These are phyloP conservation scores for Phoebastria nigripes DNA, from an alignment of 2,797 vertebrate species.

Conservation along the genomic window DNA sequence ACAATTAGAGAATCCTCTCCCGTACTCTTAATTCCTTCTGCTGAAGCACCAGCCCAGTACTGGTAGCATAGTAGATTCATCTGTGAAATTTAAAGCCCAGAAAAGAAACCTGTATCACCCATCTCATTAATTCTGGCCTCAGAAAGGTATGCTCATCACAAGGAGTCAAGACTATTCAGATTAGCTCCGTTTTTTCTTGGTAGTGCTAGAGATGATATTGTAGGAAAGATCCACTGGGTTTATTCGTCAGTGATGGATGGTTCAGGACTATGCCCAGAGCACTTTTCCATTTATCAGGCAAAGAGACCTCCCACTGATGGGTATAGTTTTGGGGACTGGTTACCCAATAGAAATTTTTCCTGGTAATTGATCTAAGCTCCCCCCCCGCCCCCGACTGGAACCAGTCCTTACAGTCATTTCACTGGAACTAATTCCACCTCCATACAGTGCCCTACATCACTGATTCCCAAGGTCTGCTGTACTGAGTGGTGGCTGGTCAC, in stretches of 20 bases:
- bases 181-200: conserved; percentile 36
- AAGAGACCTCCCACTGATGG: conserved; percentile 3
- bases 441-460: background rate
- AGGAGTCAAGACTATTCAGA: background rate
- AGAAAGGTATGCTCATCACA: background rate
- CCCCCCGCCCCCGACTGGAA: background rate
- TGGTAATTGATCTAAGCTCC: conserved; percentile 32
- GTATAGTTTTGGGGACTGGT: conserved; percentile 16
- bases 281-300: conserved; percentile 33
- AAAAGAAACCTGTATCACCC: background rate
- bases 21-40: background rate
- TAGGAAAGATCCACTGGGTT: conserved; percentile 11
- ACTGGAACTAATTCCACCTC: conserved; percentile 26
- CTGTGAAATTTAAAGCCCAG: background rate
- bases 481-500: conserved; percentile 7
- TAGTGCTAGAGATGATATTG: background rate
- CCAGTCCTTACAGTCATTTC: background rate
- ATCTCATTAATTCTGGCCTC: conserved; percentile 41
- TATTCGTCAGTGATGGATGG: background rate
- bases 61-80: background rate
- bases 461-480: conserved; percentile 27
- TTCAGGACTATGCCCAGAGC: conserved; percentile 19
- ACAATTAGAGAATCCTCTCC: background rate
- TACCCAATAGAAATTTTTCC: conserved; percentile 19
- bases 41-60: background rate